These are phyloP conservation scores for Cyanoramphus novaezelandiae DNA, from an alignment of 2,113 vertebrate genomes.

Conservation along the genomic window DNA sequence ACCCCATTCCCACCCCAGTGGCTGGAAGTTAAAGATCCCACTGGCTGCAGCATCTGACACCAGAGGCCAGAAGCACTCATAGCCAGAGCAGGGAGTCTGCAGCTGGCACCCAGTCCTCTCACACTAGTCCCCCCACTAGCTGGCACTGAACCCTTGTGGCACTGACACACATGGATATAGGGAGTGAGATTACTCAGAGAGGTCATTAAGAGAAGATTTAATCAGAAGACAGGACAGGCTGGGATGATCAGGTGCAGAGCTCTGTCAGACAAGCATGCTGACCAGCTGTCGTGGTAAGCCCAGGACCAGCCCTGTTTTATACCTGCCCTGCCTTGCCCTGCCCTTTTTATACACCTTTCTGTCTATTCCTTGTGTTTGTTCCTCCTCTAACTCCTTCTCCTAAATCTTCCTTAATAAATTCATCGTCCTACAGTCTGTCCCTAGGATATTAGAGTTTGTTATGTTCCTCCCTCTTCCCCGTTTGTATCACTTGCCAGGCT, in stretches of 20 bases:
- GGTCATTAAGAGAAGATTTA: background rate
- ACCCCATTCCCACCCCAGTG: background rate
- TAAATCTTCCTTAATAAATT: background rate
- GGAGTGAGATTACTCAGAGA: background rate
- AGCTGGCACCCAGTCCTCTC: background rate
- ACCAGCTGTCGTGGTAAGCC: background rate
- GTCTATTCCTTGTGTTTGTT: background rate
- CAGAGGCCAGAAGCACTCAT: accelerated
- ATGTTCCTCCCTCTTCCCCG: accelerated
- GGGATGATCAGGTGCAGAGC: background rate
- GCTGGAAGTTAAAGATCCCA: background rate
- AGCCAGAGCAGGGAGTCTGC: background rate
- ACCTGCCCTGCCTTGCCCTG: background rate
- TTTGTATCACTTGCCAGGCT: background rate
- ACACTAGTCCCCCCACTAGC: background rate
- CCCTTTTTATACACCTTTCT: background rate
- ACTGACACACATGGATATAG: background rate
- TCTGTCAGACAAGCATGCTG: accelerated
- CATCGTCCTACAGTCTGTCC: accelerated
- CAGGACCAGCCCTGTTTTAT: background rate
- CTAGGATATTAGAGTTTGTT: background rate
- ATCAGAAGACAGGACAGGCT: background rate
- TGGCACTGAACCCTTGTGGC: background rate
- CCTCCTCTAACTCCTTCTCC: background rate
- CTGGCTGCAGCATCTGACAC: background rate